Evolutionary conservation across 37 sponge, comb jelly and placozoan genomes (phyloP), one percentile per base, ranked within the genome.

Genomic region (Bolinopsis microptera): DNA sequence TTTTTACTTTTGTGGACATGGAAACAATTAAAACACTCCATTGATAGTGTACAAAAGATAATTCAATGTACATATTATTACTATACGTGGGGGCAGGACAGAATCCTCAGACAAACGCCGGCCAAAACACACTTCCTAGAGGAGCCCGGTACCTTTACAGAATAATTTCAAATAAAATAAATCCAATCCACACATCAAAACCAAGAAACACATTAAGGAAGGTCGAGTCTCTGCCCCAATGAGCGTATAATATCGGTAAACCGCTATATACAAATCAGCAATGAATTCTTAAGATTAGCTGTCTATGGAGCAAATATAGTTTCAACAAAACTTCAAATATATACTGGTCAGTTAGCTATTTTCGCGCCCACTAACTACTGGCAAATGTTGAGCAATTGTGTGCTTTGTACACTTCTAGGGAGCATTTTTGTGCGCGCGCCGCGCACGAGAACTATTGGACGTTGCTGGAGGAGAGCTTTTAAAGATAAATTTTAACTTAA

Each of bases 1-100:
- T n/a, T n/a, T n/a, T n/a, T n/a, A n/a, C n/a, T n/a, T n/a, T n/a
- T n/a, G n/a, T n/a, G n/a, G n/a, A n/a, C n/a, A 48, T 13, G 61
- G 9, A 48, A 13, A 48, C 61, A 5, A 48, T 18, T 48, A 48
- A 48, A 48, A 48, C 61, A 48, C 61, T 18, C 5, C 5, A 48
- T 48, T 48, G 61, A 48, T 48, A 48, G 75, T 72, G 75, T 72
- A 72, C 75, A 72, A 72, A 72, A 72, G 75, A 72, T 72, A 72
- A 72, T 30, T 72, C 75, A 48, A 72, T 72, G 75, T 72, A 72
- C 75, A 72, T 72, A 72, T 72, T 30, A 30, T 30, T 48, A 48
- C 61, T 48, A 48, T 48, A 48, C 61, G 61, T 48, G 61, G 61
- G 61, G 61, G 61, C 61, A 48, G 61, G 61, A 48, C 61, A 48